Evolutionary conservation across 1,140 invertebrate species (phyloP).

Genomic region (Neelides sp.): DNA sequence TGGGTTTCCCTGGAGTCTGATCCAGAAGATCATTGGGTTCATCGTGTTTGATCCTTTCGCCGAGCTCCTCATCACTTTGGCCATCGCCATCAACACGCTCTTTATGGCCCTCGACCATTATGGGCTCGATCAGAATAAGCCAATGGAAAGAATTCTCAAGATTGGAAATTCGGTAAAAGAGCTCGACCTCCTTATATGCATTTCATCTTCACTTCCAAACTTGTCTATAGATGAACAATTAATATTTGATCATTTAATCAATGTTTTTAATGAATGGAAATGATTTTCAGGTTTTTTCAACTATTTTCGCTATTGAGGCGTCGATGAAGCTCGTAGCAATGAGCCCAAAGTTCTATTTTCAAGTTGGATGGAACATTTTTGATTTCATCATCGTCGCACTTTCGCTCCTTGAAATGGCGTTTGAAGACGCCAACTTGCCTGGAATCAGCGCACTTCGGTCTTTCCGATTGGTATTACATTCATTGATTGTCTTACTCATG

Average conservation of each 20-base stretch:
- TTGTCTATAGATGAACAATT: background rate
- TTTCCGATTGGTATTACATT: conserved; percentile 74
- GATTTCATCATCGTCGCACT: conserved; percentile 96
- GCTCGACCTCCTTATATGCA: background rate
- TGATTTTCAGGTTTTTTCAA: conserved; percentile 81
- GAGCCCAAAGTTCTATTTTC: conserved; percentile 94
- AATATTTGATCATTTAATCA: background rate
- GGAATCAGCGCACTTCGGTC: conserved; percentile 75
- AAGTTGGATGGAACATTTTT: conserved; percentile 98
- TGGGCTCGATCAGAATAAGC: conserved; percentile 31
- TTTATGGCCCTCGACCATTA: conserved; percentile 97
- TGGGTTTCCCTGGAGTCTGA: conserved; percentile 75
- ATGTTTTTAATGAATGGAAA: background rate
- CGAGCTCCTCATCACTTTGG: conserved; percentile 93
- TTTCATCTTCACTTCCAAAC: no score
- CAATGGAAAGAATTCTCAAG: conserved; percentile 36
- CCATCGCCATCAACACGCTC: conserved; percentile 93
- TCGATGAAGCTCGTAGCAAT: conserved; percentile 88
- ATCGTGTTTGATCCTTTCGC: conserved; percentile 96
- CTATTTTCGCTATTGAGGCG: conserved; percentile 94
- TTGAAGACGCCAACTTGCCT: conserved; percentile 62
- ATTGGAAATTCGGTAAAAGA: conserved; percentile 33
- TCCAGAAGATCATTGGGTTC: conserved; percentile 77
- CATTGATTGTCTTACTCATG: background rate
- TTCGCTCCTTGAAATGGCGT: conserved; percentile 79